Evolutionary conservation across 2,797 vertebrate species (phyloP).

Genomic region (Trichosurus vulpecula): DNA sequence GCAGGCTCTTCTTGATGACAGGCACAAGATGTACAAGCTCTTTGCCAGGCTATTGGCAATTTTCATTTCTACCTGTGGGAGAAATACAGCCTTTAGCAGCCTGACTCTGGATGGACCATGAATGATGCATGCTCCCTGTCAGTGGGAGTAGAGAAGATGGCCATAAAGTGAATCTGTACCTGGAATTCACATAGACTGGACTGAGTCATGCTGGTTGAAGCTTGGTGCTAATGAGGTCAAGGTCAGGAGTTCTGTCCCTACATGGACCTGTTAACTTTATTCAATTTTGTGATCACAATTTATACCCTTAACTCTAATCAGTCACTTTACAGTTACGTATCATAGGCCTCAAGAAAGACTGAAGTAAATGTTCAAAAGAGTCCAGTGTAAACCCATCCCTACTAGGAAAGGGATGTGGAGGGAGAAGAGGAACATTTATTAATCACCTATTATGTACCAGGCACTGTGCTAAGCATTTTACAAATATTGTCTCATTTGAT

Average conservation of each 20-base stretch:
- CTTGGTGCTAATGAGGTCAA: neutral
- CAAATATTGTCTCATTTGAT: neutral
- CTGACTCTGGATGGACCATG: neutral
- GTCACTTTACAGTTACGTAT: neutral
- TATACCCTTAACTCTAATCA: neutral
- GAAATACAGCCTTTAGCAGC: neutral
- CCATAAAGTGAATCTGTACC: neutral
- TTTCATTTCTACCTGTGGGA: accelerated
- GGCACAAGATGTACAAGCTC: accelerated
- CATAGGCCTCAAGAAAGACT: neutral
- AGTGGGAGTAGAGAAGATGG: neutral
- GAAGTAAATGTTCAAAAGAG: neutral
- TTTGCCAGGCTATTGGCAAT: neutral
- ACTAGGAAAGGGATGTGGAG: neutral
- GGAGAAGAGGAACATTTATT: neutral
- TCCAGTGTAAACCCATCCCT: neutral
- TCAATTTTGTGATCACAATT: neutral
- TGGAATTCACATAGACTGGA: neutral
- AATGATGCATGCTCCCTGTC: neutral
- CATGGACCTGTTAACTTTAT: neutral
- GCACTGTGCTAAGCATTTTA: neutral
- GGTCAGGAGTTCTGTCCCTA: neutral
- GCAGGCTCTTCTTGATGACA: neutral
- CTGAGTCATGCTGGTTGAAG: neutral
- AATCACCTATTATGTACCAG: neutral